Evolutionary conservation across 1,140 invertebrate species (phyloP).

Genomic region (Drosophila repleta): DNA sequence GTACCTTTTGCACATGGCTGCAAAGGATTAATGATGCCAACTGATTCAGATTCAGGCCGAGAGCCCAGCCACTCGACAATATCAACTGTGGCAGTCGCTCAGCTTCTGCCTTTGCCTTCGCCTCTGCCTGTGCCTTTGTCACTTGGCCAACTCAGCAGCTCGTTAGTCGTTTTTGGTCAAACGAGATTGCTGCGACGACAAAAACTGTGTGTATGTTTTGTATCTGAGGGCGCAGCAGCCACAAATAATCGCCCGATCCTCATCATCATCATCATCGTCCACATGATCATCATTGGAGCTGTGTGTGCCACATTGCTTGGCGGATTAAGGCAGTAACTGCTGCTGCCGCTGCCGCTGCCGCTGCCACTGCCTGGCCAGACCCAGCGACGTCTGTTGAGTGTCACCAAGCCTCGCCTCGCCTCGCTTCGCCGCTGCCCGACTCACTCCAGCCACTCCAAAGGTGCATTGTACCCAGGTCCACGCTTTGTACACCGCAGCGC

Average conservation of each 20-base stretch:
- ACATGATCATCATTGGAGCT: constrained; percentile 18
- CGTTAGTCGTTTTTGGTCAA: constrained; percentile 81
- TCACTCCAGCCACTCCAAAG: constrained; percentile 15
- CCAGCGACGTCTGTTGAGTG: constrained; percentile 69
- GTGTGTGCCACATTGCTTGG: constrained; percentile 66
- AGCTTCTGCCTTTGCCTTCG: constrained; percentile 25
- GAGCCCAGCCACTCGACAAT: constrained; percentile 39
- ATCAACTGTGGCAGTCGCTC: constrained; percentile 78
- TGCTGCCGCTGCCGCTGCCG: constrained; percentile 5
- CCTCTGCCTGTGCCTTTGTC: constrained; percentile 6
- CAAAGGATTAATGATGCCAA: constrained; percentile 82
- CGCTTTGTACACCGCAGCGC: constrained; percentile 52
- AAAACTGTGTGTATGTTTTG: constrained; percentile 56
- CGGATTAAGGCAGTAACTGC: constrained; percentile 66
- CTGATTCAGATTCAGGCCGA: constrained; percentile 32
- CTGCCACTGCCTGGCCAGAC: constrained; percentile 48
- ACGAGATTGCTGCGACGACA: constrained; percentile 72
- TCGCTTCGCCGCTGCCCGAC: neutral
- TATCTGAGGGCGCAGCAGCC: constrained; percentile 57
- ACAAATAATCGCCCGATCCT: constrained; percentile 75
- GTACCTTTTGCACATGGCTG: constrained; percentile 28
- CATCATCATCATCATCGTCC: constrained; percentile 49
- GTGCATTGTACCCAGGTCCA: constrained; percentile 66
- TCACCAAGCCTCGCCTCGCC: constrained; percentile 49
- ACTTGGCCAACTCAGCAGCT: constrained; percentile 50